Evolutionary conservation across 1,140 invertebrate species (phyloP).

Genomic region (Venturia canescens): DNA sequence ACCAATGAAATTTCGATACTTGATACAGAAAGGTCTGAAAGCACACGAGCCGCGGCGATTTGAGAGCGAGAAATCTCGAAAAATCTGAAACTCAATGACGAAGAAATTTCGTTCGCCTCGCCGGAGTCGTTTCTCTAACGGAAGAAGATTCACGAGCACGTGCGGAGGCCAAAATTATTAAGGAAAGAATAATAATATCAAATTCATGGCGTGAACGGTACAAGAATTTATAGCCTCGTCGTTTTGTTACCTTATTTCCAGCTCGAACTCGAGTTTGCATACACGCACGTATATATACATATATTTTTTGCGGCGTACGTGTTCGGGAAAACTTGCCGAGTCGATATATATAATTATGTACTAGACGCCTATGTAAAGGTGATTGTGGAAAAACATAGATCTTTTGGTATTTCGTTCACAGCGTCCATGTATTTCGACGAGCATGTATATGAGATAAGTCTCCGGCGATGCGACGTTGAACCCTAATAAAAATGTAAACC

Average conservation of each 20-base stretch:
- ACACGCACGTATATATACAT: neutral
- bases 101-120: too few relatives aligned
- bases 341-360: too few relatives aligned
- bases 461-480: neutral
- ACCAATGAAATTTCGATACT: too few relatives aligned
- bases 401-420: neutral
- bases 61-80: too few relatives aligned
- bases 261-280: neutral
- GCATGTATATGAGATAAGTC: neutral
- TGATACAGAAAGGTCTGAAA: too few relatives aligned
- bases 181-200: conserved; percentile 56
- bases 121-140: too few relatives aligned
- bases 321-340: too few relatives aligned
- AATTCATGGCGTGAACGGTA: conserved; percentile 52
- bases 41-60: too few relatives aligned
- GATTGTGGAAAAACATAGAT: neutral
- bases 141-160: conserved; percentile 33
- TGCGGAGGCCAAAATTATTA: conserved; percentile 31
- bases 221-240: conserved; percentile 57
- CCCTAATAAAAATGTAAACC: conserved; percentile 55
- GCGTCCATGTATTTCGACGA: neutral
- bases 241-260: neutral
- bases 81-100: too few relatives aligned
- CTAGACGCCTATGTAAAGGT: too few relatives aligned
- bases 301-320: neutral